Evolutionary conservation across 2,888 invertebrate genomes (phyloP), one percentile per base, ranked within the genome.

Genomic region (Ganaspis brasiliensis): DNA sequence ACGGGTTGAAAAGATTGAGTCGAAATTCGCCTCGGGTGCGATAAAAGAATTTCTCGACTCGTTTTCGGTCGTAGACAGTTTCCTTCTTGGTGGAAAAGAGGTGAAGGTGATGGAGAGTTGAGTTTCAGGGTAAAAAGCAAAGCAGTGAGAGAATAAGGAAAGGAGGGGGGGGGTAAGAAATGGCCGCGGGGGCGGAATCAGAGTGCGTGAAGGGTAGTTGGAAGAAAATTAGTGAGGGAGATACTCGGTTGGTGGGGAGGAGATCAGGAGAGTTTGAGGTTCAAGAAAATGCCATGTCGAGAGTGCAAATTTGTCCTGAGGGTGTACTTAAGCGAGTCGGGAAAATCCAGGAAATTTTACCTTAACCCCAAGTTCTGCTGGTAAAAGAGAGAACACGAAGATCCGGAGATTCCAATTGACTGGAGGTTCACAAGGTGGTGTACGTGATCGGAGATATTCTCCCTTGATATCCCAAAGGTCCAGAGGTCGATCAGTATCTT

Each of bases 271-370:
- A 74, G 74, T 40, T 21, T 37, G n/a, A 71, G 70, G 77, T 77
- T 76, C 52, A 59, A 79, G 84, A 84, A 84, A 87, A 85, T 82
- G 83, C 77, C 79, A 78, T 80, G 84, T 59, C 80, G 84, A 85
- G 85, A 89, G 88, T 87, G 88, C 89, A 84, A 86, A 90, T 90
- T 90, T 87, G 85, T 88, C 89, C 89, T 87, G 80, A 76, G 90
- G 90, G 88, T 84, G 83, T 87, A 87, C 87, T 90, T 87, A 85
- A 75, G 77, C 75, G 80, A 74, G 79, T 80, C 78, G 82, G 83
- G 82, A 85, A 85, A 86, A 84, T 83, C 78, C 81, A 79, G 84
- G 82, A 86, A 87, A 86, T 88, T 85, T 85, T 73, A 72, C 84
- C 57, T 61, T 79, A 76, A 79, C 79, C 76, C 73, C 74, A 56